Base-by-base conservation (phyloP, 2,888 invertebrate species). In the Octodonta nipae region DNA sequence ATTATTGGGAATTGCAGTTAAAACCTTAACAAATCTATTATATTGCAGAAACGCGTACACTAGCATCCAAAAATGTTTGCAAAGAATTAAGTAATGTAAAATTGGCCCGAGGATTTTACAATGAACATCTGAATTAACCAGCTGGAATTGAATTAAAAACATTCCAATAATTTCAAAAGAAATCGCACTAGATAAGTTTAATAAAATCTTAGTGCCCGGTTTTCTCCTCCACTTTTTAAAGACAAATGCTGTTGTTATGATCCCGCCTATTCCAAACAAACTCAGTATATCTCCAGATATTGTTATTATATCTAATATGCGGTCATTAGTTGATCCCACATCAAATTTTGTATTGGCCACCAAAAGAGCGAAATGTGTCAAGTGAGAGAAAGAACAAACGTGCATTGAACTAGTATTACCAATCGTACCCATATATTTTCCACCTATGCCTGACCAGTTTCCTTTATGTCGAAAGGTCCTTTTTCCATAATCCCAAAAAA, bases 21-120 rank as follows among this genome's bases (percentile, higher is more conserved):
- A 67, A 2, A 79, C 75, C 47, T 70, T 65, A 12, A 80, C 78
- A 41, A 78, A 66, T 30, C 74, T 63, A 26, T 73, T 62, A 50
- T 79, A 79, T 32, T 79, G 78, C 15, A 78, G 52, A 1, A 75
- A 63, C 2, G 76, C 78, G 30, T 76, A 76, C 7, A 79, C 71
- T 25, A 79, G 54, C 78, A 79, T 79, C 80, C 79, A 80, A 43
- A 70, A 69, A 53, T 78, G 79, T 5, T 78, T 73, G 1, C 73
- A 66, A 12, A 79, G 50, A 14, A 77, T 67, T 8, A 75, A 68
- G 50, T 78, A 79, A 49, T 79, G 79, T 8, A 78, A 49, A 4
- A 67, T 45, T 5, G 72, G 67, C 2, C 78, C 78, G 1, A 72
- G 55, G 5, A 69, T 46, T 52, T 69, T 63, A 48, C 80, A 80